Evolutionary conservation across 2,797 vertebrate species (phyloP), one percentile per base, ranked within the genome.

Genomic region (Falco biarmicus): DNA sequence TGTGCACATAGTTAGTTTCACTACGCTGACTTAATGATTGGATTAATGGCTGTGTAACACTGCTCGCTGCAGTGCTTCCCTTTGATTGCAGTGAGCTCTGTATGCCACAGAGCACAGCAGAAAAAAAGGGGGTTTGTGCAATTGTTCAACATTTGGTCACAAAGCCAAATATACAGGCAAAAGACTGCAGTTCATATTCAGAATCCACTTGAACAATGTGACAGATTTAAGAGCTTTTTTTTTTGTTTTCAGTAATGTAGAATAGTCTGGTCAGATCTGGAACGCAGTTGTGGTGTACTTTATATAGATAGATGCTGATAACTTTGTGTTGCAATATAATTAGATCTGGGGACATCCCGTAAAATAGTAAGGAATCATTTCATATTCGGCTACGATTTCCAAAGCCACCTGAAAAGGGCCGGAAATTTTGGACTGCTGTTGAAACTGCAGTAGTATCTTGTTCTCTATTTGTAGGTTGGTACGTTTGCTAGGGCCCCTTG

Each of bases 11-110:
- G 91, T 93, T 89, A 89, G 95, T 96, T 95, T 96, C 97, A 96
- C 94, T 97, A 97, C 85, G 51, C 96, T 96, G 94, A 95, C 96
- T 98, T 98, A 98, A 98, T 98, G 97, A 97, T 97, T 98, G 98
- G 90, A 95, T 96, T 98, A 97, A 98, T 97, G 97, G 77, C 92
- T 98, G 56, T 96, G 94, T 95, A 93, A 89, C 93, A 50, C 68
- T 90, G 93, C 96, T 94, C 13, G 15, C 97, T 96, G 97, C 98
- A 96, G 89, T 87, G 92, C 93, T 97, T 96, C 85, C 41, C 95
- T 98, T 97, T 92, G 96, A 96, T 96, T 95, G 96, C 96, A 76
- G 92, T 91, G 96, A 95, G 96, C 98, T 95, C 97, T 98, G 92
- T 92, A 43, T 93, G 92, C 95, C 96, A 89, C 65, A 19, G 87